Base-by-base conservation (phyloP, 1,140 invertebrate genomes). In the Aradophagus sp. region DNA sequence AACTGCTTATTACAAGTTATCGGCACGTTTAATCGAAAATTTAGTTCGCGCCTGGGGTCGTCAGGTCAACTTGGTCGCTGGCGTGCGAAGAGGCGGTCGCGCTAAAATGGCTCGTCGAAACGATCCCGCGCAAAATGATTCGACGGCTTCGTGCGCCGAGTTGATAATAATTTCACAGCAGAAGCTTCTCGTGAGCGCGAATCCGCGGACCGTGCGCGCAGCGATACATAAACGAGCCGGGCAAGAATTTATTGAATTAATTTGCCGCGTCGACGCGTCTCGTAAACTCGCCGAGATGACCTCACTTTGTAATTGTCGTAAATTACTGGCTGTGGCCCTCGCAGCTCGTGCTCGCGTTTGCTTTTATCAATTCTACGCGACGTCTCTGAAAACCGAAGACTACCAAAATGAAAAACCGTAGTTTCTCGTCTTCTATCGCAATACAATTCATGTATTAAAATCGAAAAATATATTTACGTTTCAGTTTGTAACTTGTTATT, bases 221-320 rank as follows among this genome's bases (percentile, higher is more conserved):
- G 61, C 61, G 66, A 70, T 72, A 73, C 73, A 74, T 50, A 50
- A 61, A 42, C 66, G 52, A 80, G 74, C 67, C 72, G 76, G 80
- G 67, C 76, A 81, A 75, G 81, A 82, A 83, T 84, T 83, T 83
- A 85, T 85, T 86, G 81, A 85, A 86, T 86, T 86, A 86, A 86
- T 85, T 83, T 77, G 83, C 81, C 80, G 77, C 81, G 79, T 77
- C 83, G 79, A 84, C 82, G 80, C 79, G 80, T 84, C 83, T 84
- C 81, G 81, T 83, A 84, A 84, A 82, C 78, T 81, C 79, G 74
- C 75, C 80, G 38, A 80, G 83, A 85, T 86, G 83, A 86, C 83
- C 84, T 84, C 84, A 84, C 83, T 85, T 84, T 81, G 78, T 83
- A 85, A 84, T 85, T 85, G 82, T 83, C 82, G 75, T 77, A 80